A percentile compares a stretch with the other conserved stretches of the same genome.
Evolutionary conservation across 53 echinoderm and acorn worm species (phyloP).

Genomic region (Actinopyga echinites): DNA sequence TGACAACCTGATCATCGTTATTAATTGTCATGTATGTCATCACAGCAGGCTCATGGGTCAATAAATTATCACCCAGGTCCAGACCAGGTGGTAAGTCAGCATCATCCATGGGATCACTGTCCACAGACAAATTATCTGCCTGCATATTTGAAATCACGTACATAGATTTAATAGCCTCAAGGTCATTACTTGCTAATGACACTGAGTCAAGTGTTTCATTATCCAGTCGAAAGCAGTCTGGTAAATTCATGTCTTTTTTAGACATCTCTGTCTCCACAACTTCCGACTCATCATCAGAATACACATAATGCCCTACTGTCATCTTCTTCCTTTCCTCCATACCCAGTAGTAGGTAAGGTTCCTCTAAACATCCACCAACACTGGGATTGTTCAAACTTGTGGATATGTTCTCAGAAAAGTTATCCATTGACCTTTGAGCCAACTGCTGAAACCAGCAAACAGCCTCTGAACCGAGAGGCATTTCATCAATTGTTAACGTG

Average conservation of each 20-base stretch:
- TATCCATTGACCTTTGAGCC: slow-evolving; percentile 82
- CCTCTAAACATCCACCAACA: slow-evolving; percentile 79
- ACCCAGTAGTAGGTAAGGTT: slow-evolving; percentile 73
- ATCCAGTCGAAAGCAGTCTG: slow-evolving; percentile 58
- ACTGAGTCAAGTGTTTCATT: slow-evolving; percentile 75
- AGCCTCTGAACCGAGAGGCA: slow-evolving; percentile 94
- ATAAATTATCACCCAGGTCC: slow-evolving; percentile 53
- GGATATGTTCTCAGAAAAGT: slow-evolving; percentile 88
- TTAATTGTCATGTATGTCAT: slow-evolving; percentile 97
- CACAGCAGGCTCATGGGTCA: slow-evolving; percentile 84
- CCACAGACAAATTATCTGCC: slow-evolving; percentile 77
- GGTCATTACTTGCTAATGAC: slow-evolving; percentile 75
- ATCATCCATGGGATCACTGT: slow-evolving; percentile 74
- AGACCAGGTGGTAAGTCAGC: slow-evolving; percentile 73
- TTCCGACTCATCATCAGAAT: slow-evolving; percentile 98
- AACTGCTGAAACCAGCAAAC: slow-evolving; percentile 85
- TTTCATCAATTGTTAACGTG: slow-evolving; percentile 83
- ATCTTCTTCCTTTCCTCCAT: slow-evolving; percentile 72
- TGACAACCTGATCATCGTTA: slow-evolving; percentile 90
- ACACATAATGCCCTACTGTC: slow-evolving; percentile 86
- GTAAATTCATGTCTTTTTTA: slow-evolving; percentile 53
- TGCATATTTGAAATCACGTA: slow-evolving; percentile 90
- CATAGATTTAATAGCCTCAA: slow-evolving; percentile 95
- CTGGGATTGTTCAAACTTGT: slow-evolving; percentile 81
- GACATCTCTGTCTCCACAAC: slow-evolving; percentile 75